A percentile compares a stretch with the other conserved stretches of the same genome.
These are phyloP conservation scores for Seira sanloemensis DNA, from an alignment of 2,888 invertebrate genomes.

Conservation along the genomic window DNA sequence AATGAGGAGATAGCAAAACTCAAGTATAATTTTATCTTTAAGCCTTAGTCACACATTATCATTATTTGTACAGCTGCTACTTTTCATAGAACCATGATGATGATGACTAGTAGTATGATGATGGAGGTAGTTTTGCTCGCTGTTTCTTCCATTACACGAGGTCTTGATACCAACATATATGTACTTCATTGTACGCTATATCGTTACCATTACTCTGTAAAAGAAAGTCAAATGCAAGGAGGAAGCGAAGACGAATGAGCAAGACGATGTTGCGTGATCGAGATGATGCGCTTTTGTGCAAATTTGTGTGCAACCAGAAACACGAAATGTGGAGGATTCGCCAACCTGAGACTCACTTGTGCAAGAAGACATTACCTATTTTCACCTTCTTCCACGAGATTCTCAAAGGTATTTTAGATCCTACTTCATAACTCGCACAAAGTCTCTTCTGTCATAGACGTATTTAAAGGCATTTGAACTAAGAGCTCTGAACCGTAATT, in stretches of 20 bases:
- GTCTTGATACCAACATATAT: background rate
- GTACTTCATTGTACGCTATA: background rate
- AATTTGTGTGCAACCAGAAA: slow-evolving; percentile 19
- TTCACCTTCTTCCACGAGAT: background rate
- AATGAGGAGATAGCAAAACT: background rate
- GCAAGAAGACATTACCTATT: background rate
- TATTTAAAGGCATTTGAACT: too few relatives aligned
- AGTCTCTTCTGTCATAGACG: too few relatives aligned
- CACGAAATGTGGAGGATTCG: background rate
- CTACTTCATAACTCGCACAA: too few relatives aligned
- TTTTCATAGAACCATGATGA: slow-evolving; percentile 47
- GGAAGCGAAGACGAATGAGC: background rate
- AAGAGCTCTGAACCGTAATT: too few relatives aligned
- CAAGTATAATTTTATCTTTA: slow-evolving; percentile 51
- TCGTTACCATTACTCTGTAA: background rate
- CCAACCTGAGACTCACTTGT: slow-evolving; percentile 9
- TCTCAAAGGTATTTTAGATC: background rate
- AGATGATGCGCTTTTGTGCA: slow-evolving; percentile 46
- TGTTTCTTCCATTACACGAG: background rate
- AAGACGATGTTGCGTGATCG: slow-evolving; percentile 28
- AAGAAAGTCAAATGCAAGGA: background rate
- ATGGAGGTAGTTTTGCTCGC: slow-evolving; percentile 19
- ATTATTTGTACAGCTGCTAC: slow-evolving; percentile 65
- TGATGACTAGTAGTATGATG: slow-evolving; percentile 32
- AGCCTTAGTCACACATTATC: slow-evolving; percentile 63